A percentile compares a stretch with the other conserved stretches of the same genome.
Evolutionary conservation across 1,140 invertebrate genomes (phyloP).

Genomic region (Papilio machaon): DNA sequence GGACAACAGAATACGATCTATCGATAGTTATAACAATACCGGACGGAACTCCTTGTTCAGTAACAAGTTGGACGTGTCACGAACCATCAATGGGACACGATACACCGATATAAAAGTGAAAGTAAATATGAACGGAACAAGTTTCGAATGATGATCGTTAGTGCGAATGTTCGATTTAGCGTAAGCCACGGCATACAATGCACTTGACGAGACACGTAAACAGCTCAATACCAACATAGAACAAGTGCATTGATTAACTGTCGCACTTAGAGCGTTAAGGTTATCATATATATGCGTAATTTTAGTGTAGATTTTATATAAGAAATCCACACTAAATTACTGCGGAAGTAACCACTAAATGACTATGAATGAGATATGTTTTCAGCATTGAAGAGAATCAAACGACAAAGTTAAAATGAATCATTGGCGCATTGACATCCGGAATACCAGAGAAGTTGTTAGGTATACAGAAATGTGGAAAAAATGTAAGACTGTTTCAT

Average conservation of each 20-base stretch:
- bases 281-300: not conserved
- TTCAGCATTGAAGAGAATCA: too few species aligned
- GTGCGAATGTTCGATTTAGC: conserved; percentile 34
- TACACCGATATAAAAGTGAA: conserved; percentile 59
- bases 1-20: not conserved
- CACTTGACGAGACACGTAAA: conserved; percentile 41
- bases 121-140: conserved; percentile 50
- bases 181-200: conserved; percentile 32
- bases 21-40: conserved; percentile 28
- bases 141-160: conserved; percentile 61
- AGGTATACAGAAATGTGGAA: not conserved
- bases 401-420: not conserved
- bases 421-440: not conserved
- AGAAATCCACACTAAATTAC: too few species aligned
- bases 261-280: not conserved
- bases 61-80: conserved; percentile 23
- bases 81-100: conserved; percentile 29
- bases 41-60: conserved; percentile 39
- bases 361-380: too few species aligned
- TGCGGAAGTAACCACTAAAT: too few species aligned
- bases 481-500: not conserved
- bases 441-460: not conserved
- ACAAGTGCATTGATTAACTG: not conserved
- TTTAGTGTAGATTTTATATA: too few species aligned
- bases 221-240: not conserved